Conservation (phyloP, 2,797 vertebrate species). For the Typhlichthys eigenmanni region DNA sequence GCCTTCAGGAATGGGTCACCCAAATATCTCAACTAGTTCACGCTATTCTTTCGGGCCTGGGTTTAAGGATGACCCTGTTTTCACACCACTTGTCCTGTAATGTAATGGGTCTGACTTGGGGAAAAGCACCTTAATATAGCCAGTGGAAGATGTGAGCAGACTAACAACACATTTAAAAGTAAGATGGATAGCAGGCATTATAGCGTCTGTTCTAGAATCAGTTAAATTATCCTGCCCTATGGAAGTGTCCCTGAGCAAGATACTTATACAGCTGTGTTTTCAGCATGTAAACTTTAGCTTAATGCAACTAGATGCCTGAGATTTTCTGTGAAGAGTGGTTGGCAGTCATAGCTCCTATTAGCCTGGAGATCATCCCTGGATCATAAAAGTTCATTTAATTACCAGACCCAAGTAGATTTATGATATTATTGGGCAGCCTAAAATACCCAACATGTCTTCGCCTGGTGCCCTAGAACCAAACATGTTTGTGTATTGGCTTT, state of each 20-base stretch:
- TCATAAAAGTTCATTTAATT: not conserved
- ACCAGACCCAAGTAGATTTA: not conserved
- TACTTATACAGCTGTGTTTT: too few species aligned
- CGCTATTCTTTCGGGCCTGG: conserved; percentile 38
- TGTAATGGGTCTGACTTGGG: conserved; percentile 31
- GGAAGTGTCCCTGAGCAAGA: too few species aligned
- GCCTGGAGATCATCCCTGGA: too few species aligned
- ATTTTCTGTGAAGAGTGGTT: too few species aligned
- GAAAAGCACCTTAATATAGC: not conserved
- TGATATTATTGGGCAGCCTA: not conserved
- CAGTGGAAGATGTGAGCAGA: not conserved
- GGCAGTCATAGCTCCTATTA: too few species aligned
- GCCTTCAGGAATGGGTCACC: conserved; percentile 70
- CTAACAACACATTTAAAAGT: not conserved
- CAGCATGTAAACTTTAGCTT: too few species aligned
- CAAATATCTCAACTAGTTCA: conserved; percentile 60
- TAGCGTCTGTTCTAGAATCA: too few species aligned
- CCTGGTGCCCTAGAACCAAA: too few species aligned
- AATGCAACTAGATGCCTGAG: too few species aligned
- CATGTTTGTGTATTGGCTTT: not conserved
- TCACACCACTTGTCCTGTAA: conserved; percentile 30
- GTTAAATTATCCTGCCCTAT: too few species aligned
- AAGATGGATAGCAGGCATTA: too few species aligned
- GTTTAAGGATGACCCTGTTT: conserved; percentile 54
- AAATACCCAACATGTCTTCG: too few species aligned